phyloP scores from a whole-genome alignment of 2,888 invertebrate genomes.

The Anoncus sp. region DNA sequence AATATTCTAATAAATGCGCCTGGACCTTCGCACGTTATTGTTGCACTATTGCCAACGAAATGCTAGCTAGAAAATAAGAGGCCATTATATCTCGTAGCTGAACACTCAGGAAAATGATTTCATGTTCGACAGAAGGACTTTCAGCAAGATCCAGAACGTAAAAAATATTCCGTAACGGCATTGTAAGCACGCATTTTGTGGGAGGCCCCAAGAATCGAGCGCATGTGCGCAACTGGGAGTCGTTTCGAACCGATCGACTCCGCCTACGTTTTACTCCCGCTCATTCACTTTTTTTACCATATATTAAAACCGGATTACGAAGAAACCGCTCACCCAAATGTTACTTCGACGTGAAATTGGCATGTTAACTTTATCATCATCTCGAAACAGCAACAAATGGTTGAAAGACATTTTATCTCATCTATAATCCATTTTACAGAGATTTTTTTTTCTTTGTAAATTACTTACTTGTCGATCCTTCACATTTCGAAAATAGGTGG shows the following conservation, averaged over 20 bases:
- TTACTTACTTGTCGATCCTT: too few species aligned
- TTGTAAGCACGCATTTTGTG: constrained; percentile 65
- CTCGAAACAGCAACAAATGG: neutral
- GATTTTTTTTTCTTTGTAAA: too few species aligned
- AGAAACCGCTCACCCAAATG: neutral
- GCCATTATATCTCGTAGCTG: neutral
- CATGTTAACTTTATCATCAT: neutral
- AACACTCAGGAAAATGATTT: neutral
- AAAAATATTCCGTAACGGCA: constrained; percentile 21
- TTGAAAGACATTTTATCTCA: constrained; percentile 3
- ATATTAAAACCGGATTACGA: neutral
- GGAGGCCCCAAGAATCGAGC: constrained; percentile 75
- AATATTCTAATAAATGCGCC: too few species aligned
- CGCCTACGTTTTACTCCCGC: constrained; percentile 73
- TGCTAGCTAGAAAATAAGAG: too few species aligned
- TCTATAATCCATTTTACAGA: neutral
- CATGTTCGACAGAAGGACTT: neutral
- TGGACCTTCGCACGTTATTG: too few species aligned
- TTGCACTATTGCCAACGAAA: too few species aligned
- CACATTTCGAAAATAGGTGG: too few species aligned
- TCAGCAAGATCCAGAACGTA: constrained; percentile 15
- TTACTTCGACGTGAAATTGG: neutral
- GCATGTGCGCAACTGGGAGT: constrained; percentile 74
- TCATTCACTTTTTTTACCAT: constrained; percentile 40
- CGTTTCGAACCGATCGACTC: constrained; percentile 74